Percentiles rank a stretch among this genome's conserved stretches.
Conservation (phyloP, 2,113 vertebrate genomes). For the Herpailurus yagouaroundi region DNA sequence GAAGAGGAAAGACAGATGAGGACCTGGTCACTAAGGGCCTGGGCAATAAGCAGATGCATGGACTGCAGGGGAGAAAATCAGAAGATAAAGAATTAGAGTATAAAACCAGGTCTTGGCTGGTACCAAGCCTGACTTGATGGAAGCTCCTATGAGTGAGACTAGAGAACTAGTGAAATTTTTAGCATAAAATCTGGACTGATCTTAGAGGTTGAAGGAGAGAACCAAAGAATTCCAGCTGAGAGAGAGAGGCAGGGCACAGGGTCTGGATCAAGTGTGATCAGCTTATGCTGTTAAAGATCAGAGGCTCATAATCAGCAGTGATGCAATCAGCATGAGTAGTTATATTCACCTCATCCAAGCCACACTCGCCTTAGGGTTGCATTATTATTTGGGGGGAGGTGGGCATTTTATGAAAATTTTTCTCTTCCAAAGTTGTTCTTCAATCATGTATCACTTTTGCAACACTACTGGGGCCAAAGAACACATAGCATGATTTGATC, state of each 20-base stretch:
- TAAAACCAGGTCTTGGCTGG: not conserved
- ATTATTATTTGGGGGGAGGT: not conserved
- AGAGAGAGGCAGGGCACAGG: not conserved
- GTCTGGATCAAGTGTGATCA: not conserved
- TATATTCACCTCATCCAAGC: not conserved
- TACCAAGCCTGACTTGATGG: not conserved
- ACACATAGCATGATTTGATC: not conserved
- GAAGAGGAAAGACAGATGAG: not conserved
- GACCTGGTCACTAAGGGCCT: not conserved
- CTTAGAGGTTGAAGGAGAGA: not conserved
- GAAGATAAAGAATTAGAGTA: not conserved
- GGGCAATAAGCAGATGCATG: not conserved
- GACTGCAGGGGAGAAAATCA: not conserved
- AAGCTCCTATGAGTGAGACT: not conserved
- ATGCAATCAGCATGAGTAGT: not conserved
- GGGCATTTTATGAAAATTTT: not conserved
- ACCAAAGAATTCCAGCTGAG: not conserved
- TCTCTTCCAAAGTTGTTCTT: not conserved
- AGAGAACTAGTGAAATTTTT: not conserved
- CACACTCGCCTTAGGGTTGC: not conserved
- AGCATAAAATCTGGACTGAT: not conserved
- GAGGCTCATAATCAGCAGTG: not conserved
- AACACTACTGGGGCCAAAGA: not conserved
- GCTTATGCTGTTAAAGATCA: not conserved
- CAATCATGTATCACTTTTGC: not conserved